A percentile compares a stretch with the other conserved stretches of the same genome.
These are phyloP conservation scores for Aplysina aerophoba DNA, from an alignment of 37 sponge, comb jelly and placozoan genomes.

Conservation along the genomic window DNA sequence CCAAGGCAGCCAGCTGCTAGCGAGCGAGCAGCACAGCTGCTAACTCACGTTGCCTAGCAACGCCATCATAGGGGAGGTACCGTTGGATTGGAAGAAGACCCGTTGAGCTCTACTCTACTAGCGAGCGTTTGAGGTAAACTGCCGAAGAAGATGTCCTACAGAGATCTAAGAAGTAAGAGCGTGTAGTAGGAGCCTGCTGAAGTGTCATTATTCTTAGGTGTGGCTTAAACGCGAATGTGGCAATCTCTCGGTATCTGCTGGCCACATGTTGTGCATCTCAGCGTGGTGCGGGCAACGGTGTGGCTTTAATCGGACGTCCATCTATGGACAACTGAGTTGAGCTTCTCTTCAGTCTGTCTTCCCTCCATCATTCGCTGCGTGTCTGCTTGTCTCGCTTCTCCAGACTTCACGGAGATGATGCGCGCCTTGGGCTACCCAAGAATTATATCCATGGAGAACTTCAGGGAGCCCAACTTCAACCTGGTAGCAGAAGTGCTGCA, in stretches of 20 bases:
- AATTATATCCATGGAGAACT: slow-evolving; percentile 96
- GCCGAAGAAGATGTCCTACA: slow-evolving; percentile 75
- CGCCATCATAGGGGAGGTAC: neutral
- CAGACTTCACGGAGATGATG: slow-evolving; percentile 99
- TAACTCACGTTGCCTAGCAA: slow-evolving; percentile 15
- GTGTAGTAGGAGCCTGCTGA: neutral
- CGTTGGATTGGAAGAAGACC: too few species aligned
- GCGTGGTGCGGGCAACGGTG: too few species aligned
- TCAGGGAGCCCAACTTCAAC: slow-evolving; percentile 94
- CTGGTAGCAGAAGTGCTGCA: slow-evolving; percentile 91
- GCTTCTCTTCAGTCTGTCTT: neutral
- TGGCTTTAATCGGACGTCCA: too few species aligned
- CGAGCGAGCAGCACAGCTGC: neutral
- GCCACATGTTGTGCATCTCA: too few species aligned
- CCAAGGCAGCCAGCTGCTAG: neutral
- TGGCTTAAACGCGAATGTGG: too few species aligned
- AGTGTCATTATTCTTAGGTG: neutral
- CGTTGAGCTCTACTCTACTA: neutral
- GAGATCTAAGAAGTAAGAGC: slow-evolving; percentile 90
- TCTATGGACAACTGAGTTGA: too few species aligned
- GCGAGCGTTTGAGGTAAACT: neutral
- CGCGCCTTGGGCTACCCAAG: slow-evolving; percentile 90
- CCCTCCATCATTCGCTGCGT: too few species aligned
- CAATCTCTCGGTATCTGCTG: too few species aligned
- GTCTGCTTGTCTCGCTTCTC: neutral